Base-by-base conservation (phyloP, 1,140 invertebrate genomes). In the Idris sp. region DNA sequence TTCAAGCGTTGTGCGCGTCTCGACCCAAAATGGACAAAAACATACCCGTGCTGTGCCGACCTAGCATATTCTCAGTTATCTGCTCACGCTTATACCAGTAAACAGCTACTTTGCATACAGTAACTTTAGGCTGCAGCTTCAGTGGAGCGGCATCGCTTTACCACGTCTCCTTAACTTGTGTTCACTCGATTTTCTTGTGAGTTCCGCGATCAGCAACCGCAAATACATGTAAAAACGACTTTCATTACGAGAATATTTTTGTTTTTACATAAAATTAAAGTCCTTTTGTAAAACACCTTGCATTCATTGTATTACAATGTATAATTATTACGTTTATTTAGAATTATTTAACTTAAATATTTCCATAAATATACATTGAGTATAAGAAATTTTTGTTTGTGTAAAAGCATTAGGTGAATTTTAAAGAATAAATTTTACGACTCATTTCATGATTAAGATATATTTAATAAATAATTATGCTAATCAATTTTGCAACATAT, bases 41-140 rank as follows among this genome's bases (percentile, higher is more conserved):
- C 59, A 67, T 67, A 56, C 26, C 53, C 36, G 36, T 38, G 36
- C 59, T 31, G 59, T 19, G 61, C 18, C 67, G 74, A 76, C 67
- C 74, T 76, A 72, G 62, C 67, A 61, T 72, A 72, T 76, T 62
- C 74, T 64, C 49, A 26, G 67, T 76, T 76, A 76, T 76, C 67
- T 76, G 62, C 74, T 76, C 67, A 44, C 61, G 74, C 67, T 76
- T 76, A 76, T 72, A 72, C 67, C 65, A 58, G 72, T 75, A 74
- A 78, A 78, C 72, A 65, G 67, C 76, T 74, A 74, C 62, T 78
- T 78, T 78, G 76, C 76, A 78, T 78, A 78, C 76, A 78, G 76
- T 78, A 68, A 78, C 67, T 62, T 64, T 48, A 44, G 61, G 40
- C 54, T 30, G 61, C 65, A 49, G 67, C 68, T 78, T 78, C 67